These are phyloP conservation scores for Diachasmimorpha longicaudata DNA, from an alignment of 1,140 invertebrate genomes.

Conservation along the genomic window DNA sequence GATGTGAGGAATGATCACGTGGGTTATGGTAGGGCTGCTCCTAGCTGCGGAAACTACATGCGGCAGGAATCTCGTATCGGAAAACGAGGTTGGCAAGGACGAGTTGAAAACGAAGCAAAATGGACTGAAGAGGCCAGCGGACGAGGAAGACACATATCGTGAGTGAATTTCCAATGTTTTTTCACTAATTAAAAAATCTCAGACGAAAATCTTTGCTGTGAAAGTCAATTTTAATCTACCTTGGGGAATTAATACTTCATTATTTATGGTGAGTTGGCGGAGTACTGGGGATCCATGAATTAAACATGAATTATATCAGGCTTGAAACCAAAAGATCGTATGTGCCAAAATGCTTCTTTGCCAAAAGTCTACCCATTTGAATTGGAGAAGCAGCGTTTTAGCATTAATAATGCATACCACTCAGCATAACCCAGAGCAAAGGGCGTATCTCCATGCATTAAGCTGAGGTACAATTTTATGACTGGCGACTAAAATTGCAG, in stretches of 20 bases:
- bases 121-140: conserved; percentile 38
- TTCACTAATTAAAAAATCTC: neutral
- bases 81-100: conserved; percentile 56
- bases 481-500: too few species aligned
- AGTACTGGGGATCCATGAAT: neutral
- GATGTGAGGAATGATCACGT: conserved; percentile 65
- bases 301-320: neutral
- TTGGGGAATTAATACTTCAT: too few species aligned
- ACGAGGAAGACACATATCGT: conserved; percentile 61
- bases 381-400: neutral
- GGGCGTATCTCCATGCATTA: neutral
- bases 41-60: conserved; percentile 61
- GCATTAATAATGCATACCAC: neutral
- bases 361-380: neutral
- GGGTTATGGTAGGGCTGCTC: conserved; percentile 62
- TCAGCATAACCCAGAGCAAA: neutral
- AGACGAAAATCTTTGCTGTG: neutral
- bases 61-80: conserved; percentile 57
- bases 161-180: conserved; percentile 33
- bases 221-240: neutral
- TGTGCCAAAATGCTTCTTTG: neutral
- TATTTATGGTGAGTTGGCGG: too few species aligned
- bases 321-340: neutral
- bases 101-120: conserved; percentile 47
- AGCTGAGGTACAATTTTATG: too few species aligned